These are phyloP conservation scores for Malthinus flaveolus DNA, from an alignment of 2,888 invertebrate species.

Conservation along the genomic window DNA sequence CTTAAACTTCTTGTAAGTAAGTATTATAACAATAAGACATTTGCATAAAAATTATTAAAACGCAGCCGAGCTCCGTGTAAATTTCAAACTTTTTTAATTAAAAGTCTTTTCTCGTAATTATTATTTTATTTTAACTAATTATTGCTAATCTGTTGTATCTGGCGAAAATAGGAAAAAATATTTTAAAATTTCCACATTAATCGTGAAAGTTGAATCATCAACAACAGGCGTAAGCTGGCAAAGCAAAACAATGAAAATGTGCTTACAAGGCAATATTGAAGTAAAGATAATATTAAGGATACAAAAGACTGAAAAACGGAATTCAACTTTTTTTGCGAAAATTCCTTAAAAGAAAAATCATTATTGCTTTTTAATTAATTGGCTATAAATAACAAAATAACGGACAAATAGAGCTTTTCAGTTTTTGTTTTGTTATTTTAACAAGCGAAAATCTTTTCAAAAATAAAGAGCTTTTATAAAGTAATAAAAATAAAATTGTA, in stretches of 20 bases:
- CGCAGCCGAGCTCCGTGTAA: too few species aligned
- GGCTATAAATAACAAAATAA: constrained; percentile 3
- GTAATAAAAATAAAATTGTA: too few species aligned
- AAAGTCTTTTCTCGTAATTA: too few species aligned
- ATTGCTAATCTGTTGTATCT: too few species aligned
- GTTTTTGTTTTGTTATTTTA: too few species aligned
- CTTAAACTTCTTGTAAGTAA: too few species aligned
- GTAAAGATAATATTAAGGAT: constrained; percentile 13
- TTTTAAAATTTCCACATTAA: constrained; percentile 19
- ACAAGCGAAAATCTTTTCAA: too few species aligned
- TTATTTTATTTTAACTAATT: too few species aligned
- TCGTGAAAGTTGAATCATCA: constrained; percentile 22
- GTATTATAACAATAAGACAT: too few species aligned
- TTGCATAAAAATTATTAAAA: too few species aligned
- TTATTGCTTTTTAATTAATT: constrained; percentile 7
- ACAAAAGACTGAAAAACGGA: constrained; percentile 2
- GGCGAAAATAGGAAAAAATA: neutral
- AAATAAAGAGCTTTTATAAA: too few species aligned
- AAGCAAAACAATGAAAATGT: constrained; percentile 20
- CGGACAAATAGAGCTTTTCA: neutral
- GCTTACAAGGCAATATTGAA: constrained; percentile 19
- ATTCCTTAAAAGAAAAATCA: constrained; percentile 1
- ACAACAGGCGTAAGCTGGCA: constrained; percentile 19
- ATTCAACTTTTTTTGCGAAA: neutral
- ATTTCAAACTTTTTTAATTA: too few species aligned